A percentile compares a stretch with the other conserved stretches of the same genome.
These are phyloP conservation scores for Bembecia ichneumoniformis DNA, from an alignment of 2,888 invertebrate genomes.

Conservation along the genomic window DNA sequence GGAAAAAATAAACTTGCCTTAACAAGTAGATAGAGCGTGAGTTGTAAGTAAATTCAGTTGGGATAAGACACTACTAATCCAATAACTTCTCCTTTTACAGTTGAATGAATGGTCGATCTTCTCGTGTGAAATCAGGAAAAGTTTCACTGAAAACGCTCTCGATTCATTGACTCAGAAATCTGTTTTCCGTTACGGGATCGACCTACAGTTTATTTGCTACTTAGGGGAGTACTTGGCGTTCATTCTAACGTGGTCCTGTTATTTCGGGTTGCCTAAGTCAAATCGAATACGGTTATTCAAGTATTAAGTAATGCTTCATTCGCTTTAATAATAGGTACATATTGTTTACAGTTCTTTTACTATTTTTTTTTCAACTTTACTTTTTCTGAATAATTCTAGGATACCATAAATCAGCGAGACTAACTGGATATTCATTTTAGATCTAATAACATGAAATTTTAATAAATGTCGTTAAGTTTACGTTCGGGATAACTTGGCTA, in stretches of 20 bases:
- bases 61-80: conserved; percentile 33
- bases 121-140: conserved; percentile 35
- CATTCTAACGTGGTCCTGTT: neutral
- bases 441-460: too few species aligned
- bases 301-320: too few species aligned
- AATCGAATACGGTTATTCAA: too few species aligned
- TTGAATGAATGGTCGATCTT: conserved; percentile 39
- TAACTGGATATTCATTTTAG: too few species aligned
- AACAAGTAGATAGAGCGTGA: neutral
- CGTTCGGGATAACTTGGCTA: too few species aligned
- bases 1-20: too few species aligned
- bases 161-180: conserved; percentile 59
- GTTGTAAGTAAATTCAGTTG: conserved; percentile 6
- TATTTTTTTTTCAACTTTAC: too few species aligned
- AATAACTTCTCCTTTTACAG: conserved; percentile 43
- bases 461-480: too few species aligned
- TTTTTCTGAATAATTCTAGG: too few species aligned
- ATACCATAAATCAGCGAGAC: too few species aligned
- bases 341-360: too few species aligned
- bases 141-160: conserved; percentile 42
- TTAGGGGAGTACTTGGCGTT: conserved; percentile 3
- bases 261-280: neutral
- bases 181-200: conserved; percentile 42
- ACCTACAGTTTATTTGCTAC: conserved; percentile 15
- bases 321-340: too few species aligned